Conservation (phyloP, 1,140 invertebrate genomes). For the Pemphigus obesinymphae region DNA sequence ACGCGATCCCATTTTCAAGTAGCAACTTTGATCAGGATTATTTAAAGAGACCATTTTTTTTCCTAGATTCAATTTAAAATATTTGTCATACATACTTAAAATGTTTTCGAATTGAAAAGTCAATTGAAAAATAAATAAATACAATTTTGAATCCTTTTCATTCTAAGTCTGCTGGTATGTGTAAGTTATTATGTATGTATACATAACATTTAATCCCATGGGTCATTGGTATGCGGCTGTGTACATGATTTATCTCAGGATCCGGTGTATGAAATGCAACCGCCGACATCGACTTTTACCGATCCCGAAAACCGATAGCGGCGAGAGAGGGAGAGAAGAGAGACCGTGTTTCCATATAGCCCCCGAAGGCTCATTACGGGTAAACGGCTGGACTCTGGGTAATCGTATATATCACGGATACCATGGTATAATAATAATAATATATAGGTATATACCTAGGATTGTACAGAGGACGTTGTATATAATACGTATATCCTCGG, state of each 20-base stretch:
- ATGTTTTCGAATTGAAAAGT: too few relatives aligned
- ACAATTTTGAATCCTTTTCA: too few relatives aligned
- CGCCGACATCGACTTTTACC: slow-evolving; percentile 11
- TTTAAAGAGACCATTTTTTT: too few relatives aligned
- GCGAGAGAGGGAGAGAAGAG: background rate
- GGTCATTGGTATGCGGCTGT: background rate
- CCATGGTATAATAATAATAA: background rate
- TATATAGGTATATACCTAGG: background rate
- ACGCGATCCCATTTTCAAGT: too few relatives aligned
- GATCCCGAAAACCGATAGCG: slow-evolving; percentile 25
- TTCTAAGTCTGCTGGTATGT: background rate
- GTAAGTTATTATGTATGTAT: background rate
- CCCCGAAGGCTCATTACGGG: slow-evolving; percentile 15
- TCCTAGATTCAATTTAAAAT: too few relatives aligned
- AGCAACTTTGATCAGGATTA: too few relatives aligned
- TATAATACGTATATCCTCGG: background rate
- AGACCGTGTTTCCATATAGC: background rate
- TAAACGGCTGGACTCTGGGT: background rate
- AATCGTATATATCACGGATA: background rate
- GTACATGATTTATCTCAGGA: background rate
- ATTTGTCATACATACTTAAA: too few relatives aligned
- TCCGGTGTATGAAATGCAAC: background rate
- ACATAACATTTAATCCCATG: background rate
- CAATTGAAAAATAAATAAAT: too few relatives aligned
- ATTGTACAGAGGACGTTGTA: background rate